Base-by-base conservation (phyloP, 2,113 vertebrate genomes). In the Mesembrinibis cayennensis region DNA sequence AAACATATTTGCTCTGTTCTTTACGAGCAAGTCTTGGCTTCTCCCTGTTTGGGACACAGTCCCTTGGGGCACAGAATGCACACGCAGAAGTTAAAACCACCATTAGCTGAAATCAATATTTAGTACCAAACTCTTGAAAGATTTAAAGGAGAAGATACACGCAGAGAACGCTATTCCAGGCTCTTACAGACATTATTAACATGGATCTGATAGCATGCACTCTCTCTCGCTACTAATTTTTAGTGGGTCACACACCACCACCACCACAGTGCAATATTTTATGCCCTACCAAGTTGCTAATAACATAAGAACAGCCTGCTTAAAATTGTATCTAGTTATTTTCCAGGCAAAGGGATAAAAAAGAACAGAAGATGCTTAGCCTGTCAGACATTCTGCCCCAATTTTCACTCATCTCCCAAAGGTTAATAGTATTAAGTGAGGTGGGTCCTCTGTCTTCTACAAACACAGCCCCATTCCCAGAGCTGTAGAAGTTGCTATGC, bases 61-160 rank as follows among this genome's bases (percentile, higher is more conserved):
- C 97, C 94, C 95, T 95, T 47, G 45, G 78, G 97, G 93, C 94
- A 98, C 92, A 92, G 94, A 76, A 94, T 32, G 16, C 32, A 34
- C 90, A 97, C 90, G 97, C 67, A 97, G 82, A 93, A 97, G 95
- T 89, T 95, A 96, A 97, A 95, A 94, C 76, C 93, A 87, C 96
- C 97, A 91, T 89, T 90, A 96, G 71, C 85, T 89, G 95, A 98
- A 98, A 98, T 98, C 97, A 97, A 96, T 86, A 97, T 96, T 98
- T 98, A 97, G 85, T 95, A 92, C 74, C 76, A 94, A 97, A 97
- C 38, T 61, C 96, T 30, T 29, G 26, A 42, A 65, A 93, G 92
- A 96, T 95, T 94, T 76, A 95, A 97, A 95, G 93, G 74, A 92
- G 82, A 90, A 85, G 81, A 62, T 49, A 76, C 80, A 82, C 5